Evolutionary conservation across 2,113 vertebrate species (phyloP).

Genomic region (Psilopsiagon aurifrons): DNA sequence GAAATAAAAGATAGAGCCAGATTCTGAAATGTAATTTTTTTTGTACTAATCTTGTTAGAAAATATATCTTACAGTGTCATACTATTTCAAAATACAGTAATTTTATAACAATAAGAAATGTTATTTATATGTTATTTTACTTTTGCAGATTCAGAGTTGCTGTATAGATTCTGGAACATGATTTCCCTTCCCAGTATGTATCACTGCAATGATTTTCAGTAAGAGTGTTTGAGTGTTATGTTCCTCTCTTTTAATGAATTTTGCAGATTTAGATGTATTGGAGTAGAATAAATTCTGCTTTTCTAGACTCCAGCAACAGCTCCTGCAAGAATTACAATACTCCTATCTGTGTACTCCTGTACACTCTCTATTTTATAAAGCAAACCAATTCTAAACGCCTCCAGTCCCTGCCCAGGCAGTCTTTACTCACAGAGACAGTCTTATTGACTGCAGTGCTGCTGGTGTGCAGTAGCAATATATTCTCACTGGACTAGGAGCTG

Average conservation of each 20-base stretch:
- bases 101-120: not conserved
- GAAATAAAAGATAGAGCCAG: not conserved
- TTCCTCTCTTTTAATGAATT: not conserved
- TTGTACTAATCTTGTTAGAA: not conserved
- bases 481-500: not conserved
- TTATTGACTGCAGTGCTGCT: not conserved
- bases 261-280: not conserved
- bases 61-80: not conserved
- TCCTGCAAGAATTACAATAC: not conserved
- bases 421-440: not conserved
- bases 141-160: not conserved
- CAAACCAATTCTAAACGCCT: not conserved
- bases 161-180: not conserved
- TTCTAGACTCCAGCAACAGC: not conserved
- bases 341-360: not conserved
- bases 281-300: not conserved
- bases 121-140: not conserved
- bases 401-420: not conserved
- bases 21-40: not conserved
- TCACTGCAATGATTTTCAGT: not conserved
- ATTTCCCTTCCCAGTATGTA: not conserved
- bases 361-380: not conserved
- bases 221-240: not conserved
- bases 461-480: not conserved
- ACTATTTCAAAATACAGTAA: not conserved